Percentiles rank a stretch among this genome's conserved stretches.
phyloP scores from a whole-genome alignment of 2,113 vertebrate genomes.

The Lipophrys pholis region DNA sequence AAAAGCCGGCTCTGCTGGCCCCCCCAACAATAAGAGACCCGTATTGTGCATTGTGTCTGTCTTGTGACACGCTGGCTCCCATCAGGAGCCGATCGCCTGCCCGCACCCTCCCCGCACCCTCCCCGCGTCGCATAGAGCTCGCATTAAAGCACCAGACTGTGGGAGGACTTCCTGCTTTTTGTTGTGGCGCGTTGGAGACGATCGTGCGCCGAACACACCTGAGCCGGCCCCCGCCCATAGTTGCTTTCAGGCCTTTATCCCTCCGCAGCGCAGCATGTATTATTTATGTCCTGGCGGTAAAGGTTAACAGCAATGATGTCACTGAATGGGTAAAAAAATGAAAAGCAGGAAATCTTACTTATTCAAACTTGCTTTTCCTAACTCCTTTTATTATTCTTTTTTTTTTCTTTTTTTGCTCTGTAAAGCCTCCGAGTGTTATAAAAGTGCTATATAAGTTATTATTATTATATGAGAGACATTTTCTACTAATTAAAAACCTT shows the following conservation, averaged over 20 bases:
- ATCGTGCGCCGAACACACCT: no score
- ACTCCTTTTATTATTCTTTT: no score
- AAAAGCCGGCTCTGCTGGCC: background rate
- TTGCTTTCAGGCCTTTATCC: constrained; percentile 29
- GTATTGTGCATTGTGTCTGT: constrained; percentile 5
- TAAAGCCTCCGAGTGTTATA: no score
- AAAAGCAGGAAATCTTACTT: no score
- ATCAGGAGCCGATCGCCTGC: background rate
- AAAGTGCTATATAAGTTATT: no score
- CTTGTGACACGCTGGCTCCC: constrained; percentile 24
- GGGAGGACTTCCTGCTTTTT: no score
- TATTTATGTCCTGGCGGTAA: constrained; percentile 14
- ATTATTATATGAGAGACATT: no score
- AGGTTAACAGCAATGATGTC: constrained; percentile 52
- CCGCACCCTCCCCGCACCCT: background rate
- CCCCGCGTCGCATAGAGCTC: background rate
- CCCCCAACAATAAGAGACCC: constrained; percentile 19
- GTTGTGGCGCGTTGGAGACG: no score
- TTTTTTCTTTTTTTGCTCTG: no score
- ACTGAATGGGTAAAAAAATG: constrained; percentile 23
- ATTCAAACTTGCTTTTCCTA: no score
- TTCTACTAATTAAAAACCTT: no score
- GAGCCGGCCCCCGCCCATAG: no score
- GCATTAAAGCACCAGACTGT: background rate
- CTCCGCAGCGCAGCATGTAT: constrained; percentile 34